These are phyloP conservation scores for Hemicordylus capensis DNA, from an alignment of 2,113 vertebrate genomes.

Conservation along the genomic window DNA sequence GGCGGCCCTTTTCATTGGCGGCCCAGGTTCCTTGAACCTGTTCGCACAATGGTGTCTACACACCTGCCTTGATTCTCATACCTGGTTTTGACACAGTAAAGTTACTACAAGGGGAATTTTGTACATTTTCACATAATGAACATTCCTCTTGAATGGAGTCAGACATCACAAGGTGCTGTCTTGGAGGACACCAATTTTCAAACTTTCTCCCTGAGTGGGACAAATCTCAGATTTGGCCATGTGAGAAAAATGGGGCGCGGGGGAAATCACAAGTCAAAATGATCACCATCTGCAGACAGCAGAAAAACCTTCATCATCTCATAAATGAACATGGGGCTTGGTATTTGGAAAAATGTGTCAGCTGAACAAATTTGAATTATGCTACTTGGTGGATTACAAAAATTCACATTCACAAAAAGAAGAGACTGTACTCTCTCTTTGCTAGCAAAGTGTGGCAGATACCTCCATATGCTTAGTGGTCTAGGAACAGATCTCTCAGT, in stretches of 20 bases:
- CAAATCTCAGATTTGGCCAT: not conserved
- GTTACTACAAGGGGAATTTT: not conserved
- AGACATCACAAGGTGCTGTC: not conserved
- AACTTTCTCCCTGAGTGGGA: not conserved
- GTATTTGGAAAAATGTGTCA: not conserved
- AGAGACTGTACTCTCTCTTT: conserved; percentile 4
- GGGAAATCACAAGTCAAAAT: not conserved
- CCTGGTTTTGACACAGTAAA: not conserved
- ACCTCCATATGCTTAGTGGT: conserved; percentile 31
- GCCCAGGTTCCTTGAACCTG: too few relatives aligned
- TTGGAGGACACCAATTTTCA: not conserved
- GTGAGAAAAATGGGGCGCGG: not conserved
- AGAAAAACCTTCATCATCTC: not conserved
- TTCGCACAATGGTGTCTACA: too few relatives aligned
- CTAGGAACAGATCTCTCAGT: not conserved
- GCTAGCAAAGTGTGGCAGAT: not conserved
- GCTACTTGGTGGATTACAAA: not conserved
- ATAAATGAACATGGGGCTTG: not conserved
- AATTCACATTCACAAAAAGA: conserved; percentile 6
- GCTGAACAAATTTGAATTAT: not conserved
- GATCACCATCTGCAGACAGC: not conserved
- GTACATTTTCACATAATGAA: not conserved
- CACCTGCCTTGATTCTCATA: not conserved
- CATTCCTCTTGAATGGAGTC: not conserved
- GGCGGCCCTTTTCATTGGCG: too few relatives aligned